Percentiles rank a stretch among this genome's conserved stretches.
Conservation (phyloP, 2,113 vertebrate genomes). For the Myiozetetes cayanensis region DNA sequence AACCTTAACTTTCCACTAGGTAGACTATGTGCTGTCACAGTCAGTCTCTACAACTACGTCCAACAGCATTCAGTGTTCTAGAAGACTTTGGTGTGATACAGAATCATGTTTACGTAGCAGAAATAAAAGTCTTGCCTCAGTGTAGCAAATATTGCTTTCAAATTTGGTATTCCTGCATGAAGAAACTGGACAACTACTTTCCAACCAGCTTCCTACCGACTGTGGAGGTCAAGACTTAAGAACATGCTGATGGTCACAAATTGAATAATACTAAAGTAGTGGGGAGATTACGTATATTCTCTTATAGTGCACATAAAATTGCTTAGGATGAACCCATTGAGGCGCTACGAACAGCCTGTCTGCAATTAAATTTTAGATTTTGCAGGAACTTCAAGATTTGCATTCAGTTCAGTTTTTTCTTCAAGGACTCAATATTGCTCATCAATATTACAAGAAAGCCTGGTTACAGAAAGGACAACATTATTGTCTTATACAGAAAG, state of each 20-base stretch:
- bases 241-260: neutral
- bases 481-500: neutral
- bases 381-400: neutral
- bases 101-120: neutral
- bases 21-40: neutral
- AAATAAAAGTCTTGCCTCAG: neutral
- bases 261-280: neutral
- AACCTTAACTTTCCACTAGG: neutral
- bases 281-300: neutral
- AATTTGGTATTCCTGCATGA: neutral
- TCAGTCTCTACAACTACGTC: neutral
- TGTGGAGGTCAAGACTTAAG: neutral
- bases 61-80: neutral
- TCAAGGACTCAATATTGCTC: neutral
- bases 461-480: neutral
- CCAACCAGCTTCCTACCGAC: neutral
- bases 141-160: neutral
- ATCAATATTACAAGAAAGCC: neutral
- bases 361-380: neutral
- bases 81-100: neutral
- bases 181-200: neutral
- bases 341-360: neutral
- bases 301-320: neutral
- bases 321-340: neutral
- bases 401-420: neutral